Conservation (phyloP, 2,797 vertebrate genomes). For the Schizothorax lantsangensis region DNA sequence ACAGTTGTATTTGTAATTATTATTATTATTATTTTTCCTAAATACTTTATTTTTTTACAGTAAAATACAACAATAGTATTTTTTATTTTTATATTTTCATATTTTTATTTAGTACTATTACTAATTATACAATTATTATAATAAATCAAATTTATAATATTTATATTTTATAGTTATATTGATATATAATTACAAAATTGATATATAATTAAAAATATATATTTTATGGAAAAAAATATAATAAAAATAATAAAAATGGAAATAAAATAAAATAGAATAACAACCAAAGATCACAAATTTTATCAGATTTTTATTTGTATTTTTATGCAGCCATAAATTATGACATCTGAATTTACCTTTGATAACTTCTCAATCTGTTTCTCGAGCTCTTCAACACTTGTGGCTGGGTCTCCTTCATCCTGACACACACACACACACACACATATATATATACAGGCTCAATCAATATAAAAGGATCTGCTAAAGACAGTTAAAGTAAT, state of each 20-base stretch:
- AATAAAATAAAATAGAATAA: no score
- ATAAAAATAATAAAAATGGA: no score
- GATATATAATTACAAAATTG: background rate
- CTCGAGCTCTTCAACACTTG: conserved; percentile 95
- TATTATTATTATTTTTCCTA: background rate
- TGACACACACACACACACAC: conserved; percentile 61
- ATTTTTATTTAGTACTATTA: background rate
- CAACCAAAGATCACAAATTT: background rate
- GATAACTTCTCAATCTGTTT: conserved; percentile 98
- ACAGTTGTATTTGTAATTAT: background rate
- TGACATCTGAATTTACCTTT: conserved; percentile 82
- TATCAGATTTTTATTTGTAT: no score
- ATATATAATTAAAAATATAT: no score
- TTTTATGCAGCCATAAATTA: background rate
- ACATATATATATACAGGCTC: background rate
- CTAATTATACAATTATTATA: background rate
- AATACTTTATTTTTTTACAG: background rate
- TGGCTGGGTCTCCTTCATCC: conserved; percentile 96
- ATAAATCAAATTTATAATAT: background rate
- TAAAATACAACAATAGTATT: background rate
- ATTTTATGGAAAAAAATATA: no score
- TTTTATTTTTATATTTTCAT: background rate
- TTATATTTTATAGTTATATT: background rate
- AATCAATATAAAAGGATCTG: background rate
- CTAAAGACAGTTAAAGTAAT: no score